Percentiles rank a stretch among this genome's conserved stretches.
phyloP scores from a whole-genome alignment of 2,113 vertebrate genomes.

The Percina caprodes region DNA sequence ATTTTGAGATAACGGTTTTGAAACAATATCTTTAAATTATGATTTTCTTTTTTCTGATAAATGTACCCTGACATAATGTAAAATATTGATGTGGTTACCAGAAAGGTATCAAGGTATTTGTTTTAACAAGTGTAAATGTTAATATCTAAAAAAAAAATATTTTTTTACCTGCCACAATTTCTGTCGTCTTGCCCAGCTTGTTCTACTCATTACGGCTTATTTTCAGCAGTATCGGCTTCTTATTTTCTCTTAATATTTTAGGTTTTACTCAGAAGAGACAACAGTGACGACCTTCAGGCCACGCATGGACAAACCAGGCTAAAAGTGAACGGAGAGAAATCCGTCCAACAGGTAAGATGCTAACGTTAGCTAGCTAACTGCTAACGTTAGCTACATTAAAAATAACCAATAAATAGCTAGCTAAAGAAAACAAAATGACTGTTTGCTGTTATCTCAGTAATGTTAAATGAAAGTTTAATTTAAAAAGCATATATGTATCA shows the following conservation, averaged over 20 bases:
- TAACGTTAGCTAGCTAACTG: neutral
- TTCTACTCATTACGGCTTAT: neutral
- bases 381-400: neutral
- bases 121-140: neutral
- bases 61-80: neutral
- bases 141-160: too few species aligned
- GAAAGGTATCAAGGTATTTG: neutral
- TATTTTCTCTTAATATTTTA: conserved; percentile 45
- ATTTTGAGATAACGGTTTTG: neutral
- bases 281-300: conserved; percentile 45
- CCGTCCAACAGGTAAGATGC: conserved; percentile 66
- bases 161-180: neutral
- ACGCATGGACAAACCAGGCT: conserved; percentile 30
- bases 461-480: neutral
- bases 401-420: neutral
- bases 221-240: neutral
- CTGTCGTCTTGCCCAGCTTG: neutral
- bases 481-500: neutral
- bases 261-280: conserved; percentile 81
- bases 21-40: neutral
- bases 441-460: neutral
- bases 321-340: conserved; percentile 49
- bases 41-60: neutral
- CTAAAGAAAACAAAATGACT: neutral
- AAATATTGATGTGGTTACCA: neutral